Evolutionary conservation across 2,888 invertebrate species (phyloP), one percentile per base, ranked within the genome.

Genomic region (Drosophila phalerata): DNA sequence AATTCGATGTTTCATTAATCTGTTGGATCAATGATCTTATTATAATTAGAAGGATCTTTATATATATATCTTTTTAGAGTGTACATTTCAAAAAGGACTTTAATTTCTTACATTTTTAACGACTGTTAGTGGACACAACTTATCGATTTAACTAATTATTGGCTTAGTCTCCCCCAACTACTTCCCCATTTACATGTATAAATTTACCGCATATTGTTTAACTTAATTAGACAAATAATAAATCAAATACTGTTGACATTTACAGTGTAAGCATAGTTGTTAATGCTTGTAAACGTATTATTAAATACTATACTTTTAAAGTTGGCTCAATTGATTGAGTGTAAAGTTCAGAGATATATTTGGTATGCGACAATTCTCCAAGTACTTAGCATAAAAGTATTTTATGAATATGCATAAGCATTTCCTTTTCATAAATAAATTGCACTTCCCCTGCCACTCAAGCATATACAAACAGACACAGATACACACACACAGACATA

Each of bases 401-500:
- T 53, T 62, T 25, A 57, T 47, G 45, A 34, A 37, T 37, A 40
- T 60, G 40, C 32, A 69, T 60, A 65, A 42, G 51, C 47, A 76
- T 47, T 73, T 68, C 60, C 56, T 68, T 77, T 63, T 73, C 63
- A 68, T 76, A 73, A 77, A 61, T 73, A 64, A 68, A 68, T 43
- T 77, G 60, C 60, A 53, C 73, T 68, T 73, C 53, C 60, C 68
- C 60, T 57, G 28, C 40, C 51, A 38, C 51, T 40, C 3, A 37
- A 30, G 22, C 34, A 34, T 15, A 48, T 28, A 48, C 22, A 56
- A n/a, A 19, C 6, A 17, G 30, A 22, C 28, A 42, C 1, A 28
- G 15, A 38, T 15, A 34, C 15, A 58, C 42, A 51, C 17, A 57
- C 25, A 22, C 9, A 15, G 32, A 17, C 30, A 17, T 19, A 13